Evolutionary conservation across 2,888 invertebrate species (phyloP), one percentile per base, ranked within the genome.

Genomic region (Limenitis camilla): DNA sequence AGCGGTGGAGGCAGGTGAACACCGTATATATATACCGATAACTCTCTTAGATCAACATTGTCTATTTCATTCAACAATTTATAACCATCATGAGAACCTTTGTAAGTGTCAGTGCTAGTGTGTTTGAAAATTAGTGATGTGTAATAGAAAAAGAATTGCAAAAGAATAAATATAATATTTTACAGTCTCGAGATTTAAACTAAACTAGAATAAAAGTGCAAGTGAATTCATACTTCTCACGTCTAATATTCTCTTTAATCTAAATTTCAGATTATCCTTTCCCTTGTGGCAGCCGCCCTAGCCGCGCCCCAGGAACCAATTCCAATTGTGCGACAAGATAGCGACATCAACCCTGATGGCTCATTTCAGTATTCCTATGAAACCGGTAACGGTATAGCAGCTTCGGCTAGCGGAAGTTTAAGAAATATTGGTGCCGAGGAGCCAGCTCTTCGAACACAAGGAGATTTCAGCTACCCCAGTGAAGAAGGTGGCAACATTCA

Each of bases 301-400:
- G 86, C 86, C 40, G 85, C 82, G 36, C 85, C 87, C 30, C 85
- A 82, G 59, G 61, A 87, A 53, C 79, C 78, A 2, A 81, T 84
- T 11, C 82, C 83, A 6, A 92, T 92, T 60, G 40, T 92, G 27
- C 83, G 80, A 1, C 90, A 91, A 61, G 74, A 81, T 8, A 86
- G 83, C 59, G 82, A 89, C 33, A 68, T 89, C 46, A 81, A 85
- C 60, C 89, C 91, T 0, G 91, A 92, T 56, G 92, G 92, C 28
- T 83, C 89, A 5, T 92, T 91, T 74, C 72, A 73, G 58, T 91
- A 67, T 59, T 74, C 80, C 4, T 92, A 87, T 66, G 90, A 92
- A 69, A 91, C 92, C 32, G 91, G 88, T 5, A 92, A 92, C 64
- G 91, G 91, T 35, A 92, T 92, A 63, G 60, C 66, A 0, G 90